Evolutionary conservation across 2,888 invertebrate species (phyloP), one percentile per base, ranked within the genome.

Genomic region (Tethea ocularis): DNA sequence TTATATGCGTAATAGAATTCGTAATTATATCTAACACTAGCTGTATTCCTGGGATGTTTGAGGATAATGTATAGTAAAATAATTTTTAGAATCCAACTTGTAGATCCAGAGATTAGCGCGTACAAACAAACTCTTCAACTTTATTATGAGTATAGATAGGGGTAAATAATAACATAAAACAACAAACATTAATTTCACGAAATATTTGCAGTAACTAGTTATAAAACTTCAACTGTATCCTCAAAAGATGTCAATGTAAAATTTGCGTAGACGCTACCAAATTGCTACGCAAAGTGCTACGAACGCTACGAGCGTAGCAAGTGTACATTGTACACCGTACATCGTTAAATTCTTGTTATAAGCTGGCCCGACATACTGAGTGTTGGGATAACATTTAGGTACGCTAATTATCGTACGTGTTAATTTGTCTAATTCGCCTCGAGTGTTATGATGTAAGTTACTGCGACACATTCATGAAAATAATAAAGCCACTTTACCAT

Each of bases 351-450:
- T 66, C 61, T 57, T 62, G 66, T 67, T 64, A 63, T 64, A 57
- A 67, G 69, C 67, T 64, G 61, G 46, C 46, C 46, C 61, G 63
- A 64, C 66, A 57, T 59, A 22, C 56, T 56, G 56, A 59, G 65
- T 66, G 61, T 65, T 68, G 67, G 74, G 71, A 73, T 77, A 75
- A 77, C 67, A 70, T 68, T 66, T 72, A 66, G 65, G 68, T 64
- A 65, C 72, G 62, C 73, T 64, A 77, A 77, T 75, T 77, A 77
- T 77, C 71, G 74, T 68, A 75, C 71, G 75, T 78, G 80, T 74
- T 77, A 75, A 81, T 80, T 73, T 74, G 71, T 75, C 74, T 71
- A 77, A 69, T 74, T 76, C 69, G 65, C 73, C 65, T 61, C 68
- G 67, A 71, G 67, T 68, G 66, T 66, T 64, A 68, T 67, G 62